phyloP scores from a whole-genome alignment of 2,797 vertebrate species.

The Phrynocephalus forsythii region DNA sequence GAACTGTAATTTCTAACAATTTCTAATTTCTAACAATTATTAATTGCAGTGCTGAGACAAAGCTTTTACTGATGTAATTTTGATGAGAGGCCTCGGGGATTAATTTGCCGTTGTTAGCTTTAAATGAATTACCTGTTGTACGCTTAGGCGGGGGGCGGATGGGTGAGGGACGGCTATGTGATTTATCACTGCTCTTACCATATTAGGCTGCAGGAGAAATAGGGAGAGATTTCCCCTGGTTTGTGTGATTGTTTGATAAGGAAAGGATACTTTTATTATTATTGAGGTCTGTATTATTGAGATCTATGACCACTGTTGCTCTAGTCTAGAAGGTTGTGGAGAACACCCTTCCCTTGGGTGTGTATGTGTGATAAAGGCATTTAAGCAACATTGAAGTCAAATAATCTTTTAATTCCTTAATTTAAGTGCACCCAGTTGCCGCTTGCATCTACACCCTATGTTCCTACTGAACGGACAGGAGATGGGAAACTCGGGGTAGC shows the following conservation, averaged over 20 bases:
- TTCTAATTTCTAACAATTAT: background rate
- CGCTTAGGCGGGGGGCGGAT: background rate
- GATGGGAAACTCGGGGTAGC: slow-evolving; percentile 46
- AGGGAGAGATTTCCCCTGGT: background rate
- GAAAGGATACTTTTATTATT: slow-evolving; percentile 17
- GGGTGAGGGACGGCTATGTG: background rate
- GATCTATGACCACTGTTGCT: slow-evolving; percentile 22
- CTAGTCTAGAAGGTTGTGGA: slow-evolving; percentile 27
- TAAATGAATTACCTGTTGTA: slow-evolving; percentile 10
- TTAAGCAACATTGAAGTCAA: slow-evolving; percentile 55
- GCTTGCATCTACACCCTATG: slow-evolving; percentile 51
- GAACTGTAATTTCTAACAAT: too few relatives aligned
- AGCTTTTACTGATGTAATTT: slow-evolving; percentile 25
- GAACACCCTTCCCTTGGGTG: slow-evolving; percentile 36
- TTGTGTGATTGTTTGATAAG: slow-evolving; percentile 32
- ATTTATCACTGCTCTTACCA: slow-evolving; percentile 31
- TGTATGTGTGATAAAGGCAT: slow-evolving; percentile 49
- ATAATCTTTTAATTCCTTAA: slow-evolving; percentile 64
- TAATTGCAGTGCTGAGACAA: background rate
- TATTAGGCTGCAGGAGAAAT: slow-evolving; percentile 37
- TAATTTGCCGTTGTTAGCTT: slow-evolving; percentile 40
- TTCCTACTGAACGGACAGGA: slow-evolving; percentile 42
- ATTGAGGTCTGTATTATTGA: background rate
- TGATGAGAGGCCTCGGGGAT: slow-evolving; percentile 30
- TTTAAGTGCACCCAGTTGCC: slow-evolving; percentile 25